These are phyloP conservation scores for Ivindomyrus marchei DNA, from an alignment of 2,113 vertebrate genomes.

Conservation along the genomic window DNA sequence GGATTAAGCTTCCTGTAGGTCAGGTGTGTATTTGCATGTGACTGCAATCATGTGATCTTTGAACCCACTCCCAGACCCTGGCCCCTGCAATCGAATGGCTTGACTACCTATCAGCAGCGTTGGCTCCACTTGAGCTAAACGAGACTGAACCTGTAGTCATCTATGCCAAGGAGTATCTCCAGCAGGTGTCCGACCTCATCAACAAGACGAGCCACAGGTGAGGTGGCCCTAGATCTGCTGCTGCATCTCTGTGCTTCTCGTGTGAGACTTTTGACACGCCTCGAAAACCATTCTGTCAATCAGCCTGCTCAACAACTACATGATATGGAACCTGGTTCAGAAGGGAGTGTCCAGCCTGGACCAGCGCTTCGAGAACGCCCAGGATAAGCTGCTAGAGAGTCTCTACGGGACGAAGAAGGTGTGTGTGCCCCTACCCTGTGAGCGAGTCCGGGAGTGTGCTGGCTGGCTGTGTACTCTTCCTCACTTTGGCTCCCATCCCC, in stretches of 20 bases:
- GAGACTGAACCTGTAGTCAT: conserved; percentile 84
- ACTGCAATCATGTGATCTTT: background rate
- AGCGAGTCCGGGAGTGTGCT: background rate
- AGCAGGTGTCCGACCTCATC: conserved; percentile 89
- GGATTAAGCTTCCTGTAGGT: background rate
- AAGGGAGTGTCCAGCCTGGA: conserved; percentile 85
- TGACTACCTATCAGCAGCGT: conserved; percentile 77
- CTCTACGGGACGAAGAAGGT: conserved; percentile 96
- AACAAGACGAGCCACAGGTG: conserved; percentile 79
- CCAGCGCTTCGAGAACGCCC: conserved; percentile 87
- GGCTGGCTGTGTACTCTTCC: background rate
- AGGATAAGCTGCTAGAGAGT: conserved; percentile 86
- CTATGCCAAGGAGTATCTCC: conserved; percentile 82
- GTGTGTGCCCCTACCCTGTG: conserved; percentile 47
- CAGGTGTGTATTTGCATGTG: background rate
- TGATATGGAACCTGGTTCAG: conserved; percentile 95
- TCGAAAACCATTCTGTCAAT: background rate
- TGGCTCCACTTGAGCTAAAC: conserved; percentile 78
- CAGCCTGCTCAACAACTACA: conserved; percentile 90
- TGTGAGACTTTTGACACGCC: background rate
- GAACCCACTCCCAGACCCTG: conserved; percentile 44
- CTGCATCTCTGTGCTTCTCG: background rate
- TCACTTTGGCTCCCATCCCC: background rate
- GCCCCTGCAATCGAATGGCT: conserved; percentile 87
- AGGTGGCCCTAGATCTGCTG: background rate